phyloP scores from a whole-genome alignment of 2,888 invertebrate genomes.

The Amphipoea oculea region DNA sequence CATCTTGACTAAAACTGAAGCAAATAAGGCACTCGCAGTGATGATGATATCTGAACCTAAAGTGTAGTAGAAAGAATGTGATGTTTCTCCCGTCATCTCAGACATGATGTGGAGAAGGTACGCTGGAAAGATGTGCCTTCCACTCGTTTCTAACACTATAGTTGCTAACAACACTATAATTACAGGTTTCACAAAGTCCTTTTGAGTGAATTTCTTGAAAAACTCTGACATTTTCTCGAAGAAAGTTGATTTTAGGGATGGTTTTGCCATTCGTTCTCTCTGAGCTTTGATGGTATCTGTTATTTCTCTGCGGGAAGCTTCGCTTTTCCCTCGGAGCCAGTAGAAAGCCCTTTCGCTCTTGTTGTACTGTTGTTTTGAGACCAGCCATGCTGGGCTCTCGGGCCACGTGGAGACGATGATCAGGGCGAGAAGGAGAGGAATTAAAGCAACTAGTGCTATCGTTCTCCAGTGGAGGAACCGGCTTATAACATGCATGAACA shows the following conservation, averaged over 20 bases:
- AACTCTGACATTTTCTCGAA: conserved; percentile 14
- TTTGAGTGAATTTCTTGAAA: conserved; percentile 55
- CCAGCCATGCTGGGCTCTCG: conserved; percentile 69
- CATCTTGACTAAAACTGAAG: conserved; percentile 72
- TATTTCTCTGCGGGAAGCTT: conserved; percentile 77
- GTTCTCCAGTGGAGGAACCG: conserved; percentile 68
- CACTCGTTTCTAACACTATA: conserved; percentile 72
- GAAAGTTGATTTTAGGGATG: conserved; percentile 20
- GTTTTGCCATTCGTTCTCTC: conserved; percentile 38
- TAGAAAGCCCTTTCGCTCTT: conserved; percentile 73
- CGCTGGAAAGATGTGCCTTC: conserved; percentile 75
- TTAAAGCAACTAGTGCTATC: conserved; percentile 63
- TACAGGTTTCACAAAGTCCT: conserved; percentile 68
- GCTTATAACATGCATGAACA: conserved; percentile 64
- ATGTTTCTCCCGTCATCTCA: conserved; percentile 69
- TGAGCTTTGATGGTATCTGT: conserved; percentile 54
- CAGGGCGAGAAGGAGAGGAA: conserved; percentile 52
- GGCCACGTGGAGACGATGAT: conserved; percentile 66
- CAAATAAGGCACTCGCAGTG: conserved; percentile 68
- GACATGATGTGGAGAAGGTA: conserved; percentile 73
- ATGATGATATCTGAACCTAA: conserved; percentile 74
- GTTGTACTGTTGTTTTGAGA: conserved; percentile 56
- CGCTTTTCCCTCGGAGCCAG: conserved; percentile 85
- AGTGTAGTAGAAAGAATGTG: conserved; percentile 72
- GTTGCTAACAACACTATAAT: conserved; percentile 69